phyloP scores from a whole-genome alignment of 1,140 invertebrate species.

The Drosophila saltans region DNA sequence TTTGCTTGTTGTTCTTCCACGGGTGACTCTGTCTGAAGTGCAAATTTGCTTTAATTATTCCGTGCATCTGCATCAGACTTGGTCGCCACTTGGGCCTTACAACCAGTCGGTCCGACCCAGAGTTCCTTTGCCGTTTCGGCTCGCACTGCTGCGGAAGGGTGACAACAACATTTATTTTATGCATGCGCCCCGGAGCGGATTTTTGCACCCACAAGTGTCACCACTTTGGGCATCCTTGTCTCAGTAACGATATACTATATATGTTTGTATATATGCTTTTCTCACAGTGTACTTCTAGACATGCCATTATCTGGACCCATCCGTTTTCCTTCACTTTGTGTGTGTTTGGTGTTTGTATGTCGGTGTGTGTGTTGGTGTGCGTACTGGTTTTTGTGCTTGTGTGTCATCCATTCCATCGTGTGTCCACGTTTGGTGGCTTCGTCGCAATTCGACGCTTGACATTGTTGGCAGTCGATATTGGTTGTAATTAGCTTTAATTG shows the following conservation, averaged over 20 bases:
- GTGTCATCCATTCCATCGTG: slow-evolving; percentile 14
- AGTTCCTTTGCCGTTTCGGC: background rate
- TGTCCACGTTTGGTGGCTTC: slow-evolving; percentile 43
- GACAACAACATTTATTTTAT: slow-evolving; percentile 66
- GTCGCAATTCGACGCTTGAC: slow-evolving; percentile 68
- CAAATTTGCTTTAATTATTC: slow-evolving; percentile 83
- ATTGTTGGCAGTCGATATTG: slow-evolving; percentile 82
- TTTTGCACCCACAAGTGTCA: slow-evolving; percentile 48
- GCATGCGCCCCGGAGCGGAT: slow-evolving; percentile 41
- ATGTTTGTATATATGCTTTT: background rate
- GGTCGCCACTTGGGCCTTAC: slow-evolving; percentile 16
- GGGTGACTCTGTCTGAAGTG: slow-evolving; percentile 78
- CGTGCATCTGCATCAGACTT: slow-evolving; percentile 62
- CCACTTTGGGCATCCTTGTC: slow-evolving; percentile 18
- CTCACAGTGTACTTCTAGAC: slow-evolving; percentile 10
- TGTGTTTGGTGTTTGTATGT: background rate
- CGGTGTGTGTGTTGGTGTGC: slow-evolving; percentile 1
- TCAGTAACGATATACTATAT: background rate
- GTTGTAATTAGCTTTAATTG: slow-evolving; percentile 82
- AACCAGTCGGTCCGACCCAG: background rate
- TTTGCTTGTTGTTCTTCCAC: slow-evolving; percentile 66
- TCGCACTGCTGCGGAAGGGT: background rate
- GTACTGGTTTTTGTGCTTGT: slow-evolving; percentile 6
- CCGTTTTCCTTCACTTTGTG: slow-evolving; percentile 4
- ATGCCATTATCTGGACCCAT: slow-evolving; percentile 22